A percentile compares a stretch with the other conserved stretches of the same genome.
phyloP scores from a whole-genome alignment of 1,140 invertebrate species.

The Episyrphus balteatus region DNA sequence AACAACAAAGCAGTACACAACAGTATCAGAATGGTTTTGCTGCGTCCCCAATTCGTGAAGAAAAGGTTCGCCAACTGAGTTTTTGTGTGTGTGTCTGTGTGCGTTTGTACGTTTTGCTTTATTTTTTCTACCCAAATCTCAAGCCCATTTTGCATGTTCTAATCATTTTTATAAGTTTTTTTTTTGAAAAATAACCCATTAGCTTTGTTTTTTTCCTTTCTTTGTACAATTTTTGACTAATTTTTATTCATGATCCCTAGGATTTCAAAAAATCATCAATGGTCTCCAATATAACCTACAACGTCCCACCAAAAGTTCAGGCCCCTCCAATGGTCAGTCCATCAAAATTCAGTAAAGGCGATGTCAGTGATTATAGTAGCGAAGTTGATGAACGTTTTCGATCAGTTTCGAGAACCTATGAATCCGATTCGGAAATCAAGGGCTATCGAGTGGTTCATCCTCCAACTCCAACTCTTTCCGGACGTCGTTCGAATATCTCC shows the following conservation, averaged over 20 bases:
- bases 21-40: too few relatives aligned
- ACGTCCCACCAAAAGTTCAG: constrained; percentile 22
- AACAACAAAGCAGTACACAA: constrained; percentile 1
- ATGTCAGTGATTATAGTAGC: constrained; percentile 66
- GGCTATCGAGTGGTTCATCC: constrained; percentile 45
- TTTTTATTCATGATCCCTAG: too few relatives aligned
- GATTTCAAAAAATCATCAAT: too few relatives aligned
- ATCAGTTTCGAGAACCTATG: constrained; percentile 46
- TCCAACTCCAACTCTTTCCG: constrained; percentile 42
- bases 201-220: too few relatives aligned
- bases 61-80: constrained; percentile 25
- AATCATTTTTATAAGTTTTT: too few relatives aligned
- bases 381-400: constrained; percentile 56
- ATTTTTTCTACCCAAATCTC: too few relatives aligned
- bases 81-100: too few relatives aligned
- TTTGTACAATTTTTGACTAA: too few relatives aligned
- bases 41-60: constrained; percentile 13
- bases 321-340: constrained; percentile 43
- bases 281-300: too few relatives aligned
- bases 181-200: too few relatives aligned
- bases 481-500: constrained; percentile 30
- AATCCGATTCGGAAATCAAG: constrained; percentile 43
- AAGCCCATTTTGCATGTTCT: too few relatives aligned
- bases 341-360: constrained; percentile 55
- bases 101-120: too few relatives aligned